Evolutionary conservation across 1,140 invertebrate genomes (phyloP).

Genomic region (Drosophila tsacasi): DNA sequence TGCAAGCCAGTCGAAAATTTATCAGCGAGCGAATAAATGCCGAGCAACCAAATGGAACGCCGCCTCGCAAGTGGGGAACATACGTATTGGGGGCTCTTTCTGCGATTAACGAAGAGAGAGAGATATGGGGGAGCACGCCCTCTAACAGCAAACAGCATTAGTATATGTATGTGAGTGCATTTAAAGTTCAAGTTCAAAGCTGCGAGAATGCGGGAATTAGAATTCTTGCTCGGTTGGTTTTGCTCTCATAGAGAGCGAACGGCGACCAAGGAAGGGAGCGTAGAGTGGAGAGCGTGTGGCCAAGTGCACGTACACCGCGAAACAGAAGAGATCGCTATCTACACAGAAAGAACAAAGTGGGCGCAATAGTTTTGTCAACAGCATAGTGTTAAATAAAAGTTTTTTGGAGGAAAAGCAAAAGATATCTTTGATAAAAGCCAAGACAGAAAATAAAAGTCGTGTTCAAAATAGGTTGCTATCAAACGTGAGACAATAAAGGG

Average conservation of each 20-base stretch:
- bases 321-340: slow-evolving; percentile 36
- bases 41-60: slow-evolving; percentile 43
- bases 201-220: slow-evolving; percentile 59
- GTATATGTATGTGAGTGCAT: slow-evolving; percentile 57
- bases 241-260: slow-evolving; percentile 23
- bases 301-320: slow-evolving; percentile 69
- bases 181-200: slow-evolving; percentile 84
- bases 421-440: slow-evolving; percentile 1
- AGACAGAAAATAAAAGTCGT: not conserved
- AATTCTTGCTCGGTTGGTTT: slow-evolving; percentile 46
- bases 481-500: not conserved
- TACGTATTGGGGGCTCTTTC: slow-evolving; percentile 7
- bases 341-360: slow-evolving; percentile 21
- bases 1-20: slow-evolving; percentile 62
- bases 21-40: slow-evolving; percentile 36
- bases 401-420: not conserved
- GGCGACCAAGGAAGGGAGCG: not conserved
- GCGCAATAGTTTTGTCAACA: not conserved
- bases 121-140: slow-evolving; percentile 36
- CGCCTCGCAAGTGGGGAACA: slow-evolving; percentile 42
- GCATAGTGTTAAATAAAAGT: not conserved
- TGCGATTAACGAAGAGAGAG: slow-evolving; percentile 18
- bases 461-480: not conserved
- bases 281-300: slow-evolving; percentile 20
- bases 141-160: slow-evolving; percentile 39